Percentiles rank a stretch among this genome's conserved stretches.
Evolutionary conservation across 2,113 vertebrate genomes (phyloP).

Genomic region (Percina caprodes): DNA sequence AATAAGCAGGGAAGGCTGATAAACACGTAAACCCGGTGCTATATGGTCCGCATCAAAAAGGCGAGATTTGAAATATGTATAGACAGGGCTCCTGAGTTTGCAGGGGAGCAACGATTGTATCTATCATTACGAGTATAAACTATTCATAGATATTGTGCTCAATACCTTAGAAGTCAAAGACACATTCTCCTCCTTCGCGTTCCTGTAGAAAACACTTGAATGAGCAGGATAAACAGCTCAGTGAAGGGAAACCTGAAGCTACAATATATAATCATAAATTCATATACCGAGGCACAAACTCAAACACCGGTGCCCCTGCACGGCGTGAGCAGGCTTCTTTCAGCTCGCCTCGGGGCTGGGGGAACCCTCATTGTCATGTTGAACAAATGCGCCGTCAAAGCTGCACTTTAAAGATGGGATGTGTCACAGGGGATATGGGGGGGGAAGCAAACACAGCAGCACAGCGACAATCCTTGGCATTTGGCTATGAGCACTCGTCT

Average conservation of each 20-base stretch:
- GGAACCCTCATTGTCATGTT: conserved; percentile 35
- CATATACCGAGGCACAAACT: conserved; percentile 10
- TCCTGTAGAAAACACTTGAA: conserved; percentile 5
- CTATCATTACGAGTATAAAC: not conserved
- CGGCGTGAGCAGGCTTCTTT: conserved; percentile 13
- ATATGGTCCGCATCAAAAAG: conserved; percentile 3
- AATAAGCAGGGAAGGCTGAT: conserved; percentile 17
- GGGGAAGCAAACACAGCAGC: conserved; percentile 59
- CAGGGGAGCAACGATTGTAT: not conserved
- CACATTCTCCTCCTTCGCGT: not conserved
- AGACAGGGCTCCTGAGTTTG: not conserved
- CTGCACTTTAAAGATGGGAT: conserved; percentile 64
- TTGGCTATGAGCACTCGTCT: conserved; percentile 47
- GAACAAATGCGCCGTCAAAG: conserved; percentile 55
- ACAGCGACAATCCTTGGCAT: conserved; percentile 65
- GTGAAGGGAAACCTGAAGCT: not conserved
- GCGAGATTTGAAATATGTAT: not conserved
- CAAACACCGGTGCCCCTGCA: conserved; percentile 10
- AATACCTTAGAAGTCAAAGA: not conserved
- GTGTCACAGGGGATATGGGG: conserved; percentile 36
- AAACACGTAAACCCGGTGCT: conserved; percentile 3
- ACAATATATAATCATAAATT: conserved; percentile 8
- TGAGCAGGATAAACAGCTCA: conserved; percentile 1
- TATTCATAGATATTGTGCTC: not conserved
- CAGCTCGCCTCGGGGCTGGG: conserved; percentile 2